These are phyloP conservation scores for Rhamphomyia laevipes DNA, from an alignment of 2,888 invertebrate genomes.

Conservation along the genomic window DNA sequence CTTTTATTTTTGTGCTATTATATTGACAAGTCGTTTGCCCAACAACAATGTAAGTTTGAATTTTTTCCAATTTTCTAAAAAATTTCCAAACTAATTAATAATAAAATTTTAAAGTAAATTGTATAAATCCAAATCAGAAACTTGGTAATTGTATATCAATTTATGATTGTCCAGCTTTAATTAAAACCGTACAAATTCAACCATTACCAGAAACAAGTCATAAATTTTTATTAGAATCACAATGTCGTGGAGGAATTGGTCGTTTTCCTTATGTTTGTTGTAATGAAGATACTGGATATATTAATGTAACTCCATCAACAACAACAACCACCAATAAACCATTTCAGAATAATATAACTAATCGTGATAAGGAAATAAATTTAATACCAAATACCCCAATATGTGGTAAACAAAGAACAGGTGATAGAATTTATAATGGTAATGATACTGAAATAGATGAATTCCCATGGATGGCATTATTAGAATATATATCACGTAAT, in stretches of 20 bases:
- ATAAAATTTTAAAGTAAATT: conserved; percentile 34
- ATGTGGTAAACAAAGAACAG: conserved; percentile 28
- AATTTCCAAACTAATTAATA: no score
- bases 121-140: conserved; percentile 37
- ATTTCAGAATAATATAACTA: not conserved
- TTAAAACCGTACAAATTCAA: conserved; percentile 19
- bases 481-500: conserved; percentile 53
- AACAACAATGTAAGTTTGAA: not conserved
- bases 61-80: not conserved
- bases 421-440: conserved; percentile 51
- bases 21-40: no score
- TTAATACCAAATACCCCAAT: conserved; percentile 25
- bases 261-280: conserved; percentile 30
- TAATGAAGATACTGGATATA: conserved; percentile 21
- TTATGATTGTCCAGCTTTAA: conserved; percentile 27
- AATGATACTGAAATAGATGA: conserved; percentile 47
- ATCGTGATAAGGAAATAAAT: conserved; percentile 18
- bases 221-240: conserved; percentile 25
- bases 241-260: conserved; percentile 25
- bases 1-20: no score
- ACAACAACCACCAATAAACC: not conserved
- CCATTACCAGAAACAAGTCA: conserved; percentile 16
- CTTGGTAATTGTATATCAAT: conserved; percentile 28
- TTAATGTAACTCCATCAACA: not conserved
- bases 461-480: conserved; percentile 58